Evolutionary conservation across 2,113 vertebrate species (phyloP).

Genomic region (Tyrannus savana): DNA sequence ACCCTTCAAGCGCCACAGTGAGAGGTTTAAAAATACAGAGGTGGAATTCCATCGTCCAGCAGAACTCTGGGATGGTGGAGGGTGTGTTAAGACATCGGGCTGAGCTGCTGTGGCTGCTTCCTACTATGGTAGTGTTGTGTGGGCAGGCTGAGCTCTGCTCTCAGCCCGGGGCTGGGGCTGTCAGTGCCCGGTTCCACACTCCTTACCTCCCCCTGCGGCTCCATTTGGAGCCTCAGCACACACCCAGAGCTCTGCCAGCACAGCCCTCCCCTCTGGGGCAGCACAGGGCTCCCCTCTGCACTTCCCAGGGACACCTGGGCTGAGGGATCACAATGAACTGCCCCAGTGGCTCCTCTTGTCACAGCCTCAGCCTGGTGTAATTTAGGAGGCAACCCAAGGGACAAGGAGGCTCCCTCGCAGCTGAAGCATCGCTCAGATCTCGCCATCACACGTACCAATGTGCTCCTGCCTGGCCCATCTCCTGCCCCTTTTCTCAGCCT

Average conservation of each 20-base stretch:
- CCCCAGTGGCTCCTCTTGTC: accelerated
- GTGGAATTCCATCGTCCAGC: background rate
- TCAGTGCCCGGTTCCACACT: background rate
- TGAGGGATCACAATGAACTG: background rate
- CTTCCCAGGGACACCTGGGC: background rate
- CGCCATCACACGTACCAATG: accelerated
- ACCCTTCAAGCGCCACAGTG: background rate
- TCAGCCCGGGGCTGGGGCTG: background rate
- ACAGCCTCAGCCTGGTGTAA: background rate
- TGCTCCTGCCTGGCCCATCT: background rate
- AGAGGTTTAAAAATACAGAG: background rate
- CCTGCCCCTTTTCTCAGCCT: background rate
- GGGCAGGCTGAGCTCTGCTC: background rate
- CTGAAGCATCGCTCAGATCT: background rate
- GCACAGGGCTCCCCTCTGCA: accelerated
- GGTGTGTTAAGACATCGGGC: accelerated
- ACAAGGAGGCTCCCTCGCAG: background rate
- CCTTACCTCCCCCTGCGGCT: background rate
- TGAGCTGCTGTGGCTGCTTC: background rate
- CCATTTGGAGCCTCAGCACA: background rate
- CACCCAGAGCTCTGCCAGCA: accelerated
- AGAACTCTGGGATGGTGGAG: background rate
- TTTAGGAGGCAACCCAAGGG: background rate
- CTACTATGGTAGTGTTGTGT: constrained; percentile 35
- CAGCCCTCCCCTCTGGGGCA: accelerated